Conservation (phyloP, 2,113 vertebrate species). For the Raja brachyura region DNA sequence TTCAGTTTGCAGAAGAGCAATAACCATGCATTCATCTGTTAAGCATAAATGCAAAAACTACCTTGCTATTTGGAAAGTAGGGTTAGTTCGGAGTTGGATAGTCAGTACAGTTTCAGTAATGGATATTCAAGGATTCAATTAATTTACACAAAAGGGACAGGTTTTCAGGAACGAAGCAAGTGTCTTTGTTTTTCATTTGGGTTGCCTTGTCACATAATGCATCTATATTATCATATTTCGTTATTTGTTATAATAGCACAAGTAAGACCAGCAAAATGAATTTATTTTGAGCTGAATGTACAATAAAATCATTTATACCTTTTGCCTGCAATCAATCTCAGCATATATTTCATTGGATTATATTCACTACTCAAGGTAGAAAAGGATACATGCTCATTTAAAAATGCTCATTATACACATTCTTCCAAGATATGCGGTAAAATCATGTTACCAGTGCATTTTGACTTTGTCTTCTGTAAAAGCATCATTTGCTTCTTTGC, state of each 20-base stretch:
- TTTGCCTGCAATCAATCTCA: neutral
- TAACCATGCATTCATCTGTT: neutral
- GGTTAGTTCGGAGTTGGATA: neutral
- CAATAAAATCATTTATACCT: neutral
- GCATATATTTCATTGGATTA: neutral
- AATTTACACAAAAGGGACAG: neutral
- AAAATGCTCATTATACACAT: no score
- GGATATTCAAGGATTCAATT: neutral
- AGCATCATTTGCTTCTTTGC: slow-evolving; percentile 86
- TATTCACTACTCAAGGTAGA: neutral
- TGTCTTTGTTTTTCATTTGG: neutral
- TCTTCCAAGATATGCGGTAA: neutral
- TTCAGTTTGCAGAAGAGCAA: neutral
- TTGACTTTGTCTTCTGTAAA: slow-evolving; percentile 82
- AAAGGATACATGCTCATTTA: neutral
- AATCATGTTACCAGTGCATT: slow-evolving; percentile 68
- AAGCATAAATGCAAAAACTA: neutral
- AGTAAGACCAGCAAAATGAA: neutral
- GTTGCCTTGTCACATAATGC: neutral
- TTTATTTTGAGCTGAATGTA: neutral
- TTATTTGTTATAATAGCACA: neutral
- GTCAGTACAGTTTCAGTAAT: neutral
- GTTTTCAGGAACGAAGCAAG: neutral
- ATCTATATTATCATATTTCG: neutral
- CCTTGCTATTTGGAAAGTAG: neutral